Conservation (phyloP, 2,797 vertebrate species). For the Amazona ochrocephala region DNA sequence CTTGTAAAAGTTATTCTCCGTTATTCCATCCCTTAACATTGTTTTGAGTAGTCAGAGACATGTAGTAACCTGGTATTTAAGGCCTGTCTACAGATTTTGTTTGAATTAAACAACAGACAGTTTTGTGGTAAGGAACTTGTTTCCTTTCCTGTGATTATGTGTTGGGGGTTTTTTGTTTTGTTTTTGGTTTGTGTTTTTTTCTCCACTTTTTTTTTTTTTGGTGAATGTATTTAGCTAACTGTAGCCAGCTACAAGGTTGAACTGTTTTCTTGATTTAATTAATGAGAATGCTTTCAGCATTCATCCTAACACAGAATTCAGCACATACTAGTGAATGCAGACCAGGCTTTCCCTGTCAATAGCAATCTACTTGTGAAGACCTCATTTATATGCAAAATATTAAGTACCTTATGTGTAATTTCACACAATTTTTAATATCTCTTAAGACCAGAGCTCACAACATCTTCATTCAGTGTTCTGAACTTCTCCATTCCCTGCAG, state of each 20-base stretch:
- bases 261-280: background rate
- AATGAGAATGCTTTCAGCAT: background rate
- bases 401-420: background rate
- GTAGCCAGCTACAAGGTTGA: background rate
- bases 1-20: background rate
- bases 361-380: background rate
- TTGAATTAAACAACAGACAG: background rate
- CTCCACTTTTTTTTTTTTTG: background rate
- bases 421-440: slow-evolving; percentile 8
- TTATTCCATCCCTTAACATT: background rate
- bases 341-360: background rate
- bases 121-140: background rate
- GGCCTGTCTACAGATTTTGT: background rate
- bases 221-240: background rate
- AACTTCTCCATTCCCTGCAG: slow-evolving; percentile 4
- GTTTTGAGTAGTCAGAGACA: background rate
- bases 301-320: background rate
- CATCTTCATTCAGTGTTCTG: slow-evolving; percentile 12
- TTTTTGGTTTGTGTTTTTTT: background rate
- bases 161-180: background rate
- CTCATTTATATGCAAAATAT: background rate
- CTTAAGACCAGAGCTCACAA: background rate
- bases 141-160: background rate
- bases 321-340: background rate
- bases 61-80: background rate